Percentiles rank a stretch among this genome's conserved stretches.
Conservation (phyloP, 2,888 invertebrate genomes). For the Pandemis corylana region DNA sequence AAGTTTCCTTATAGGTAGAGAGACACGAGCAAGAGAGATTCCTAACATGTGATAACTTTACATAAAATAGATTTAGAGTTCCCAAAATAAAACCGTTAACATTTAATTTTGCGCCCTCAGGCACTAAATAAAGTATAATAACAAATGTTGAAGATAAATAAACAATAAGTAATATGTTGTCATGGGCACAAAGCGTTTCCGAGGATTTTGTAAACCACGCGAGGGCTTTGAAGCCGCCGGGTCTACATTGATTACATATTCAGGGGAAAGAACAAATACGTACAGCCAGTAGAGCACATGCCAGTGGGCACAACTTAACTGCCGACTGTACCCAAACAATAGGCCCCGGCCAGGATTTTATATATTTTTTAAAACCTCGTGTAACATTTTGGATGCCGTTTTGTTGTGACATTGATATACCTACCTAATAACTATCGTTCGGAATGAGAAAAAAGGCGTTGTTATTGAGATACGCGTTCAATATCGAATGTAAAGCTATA, state of each 20-base stretch:
- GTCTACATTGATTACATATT: conserved; percentile 27
- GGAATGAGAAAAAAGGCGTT: not conserved
- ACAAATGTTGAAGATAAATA: conserved; percentile 5
- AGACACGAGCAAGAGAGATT: too few species aligned
- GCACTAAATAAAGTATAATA: not conserved
- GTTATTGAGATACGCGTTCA: not conserved
- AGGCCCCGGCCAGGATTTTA: not conserved
- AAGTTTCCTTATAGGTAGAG: too few species aligned
- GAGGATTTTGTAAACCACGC: conserved; percentile 16
- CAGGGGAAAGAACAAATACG: conserved; percentile 24
- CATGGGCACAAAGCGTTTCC: conserved; percentile 17
- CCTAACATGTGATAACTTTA: too few species aligned
- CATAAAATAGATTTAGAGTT: not conserved
- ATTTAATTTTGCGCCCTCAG: not conserved
- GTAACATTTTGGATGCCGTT: not conserved
- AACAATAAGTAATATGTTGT: conserved; percentile 21
- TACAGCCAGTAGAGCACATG: not conserved
- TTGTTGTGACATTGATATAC: not conserved
- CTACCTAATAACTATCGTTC: not conserved
- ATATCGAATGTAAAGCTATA: not conserved
- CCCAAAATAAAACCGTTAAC: not conserved
- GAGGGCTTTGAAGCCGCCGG: conserved; percentile 3
- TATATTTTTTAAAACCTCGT: not conserved
- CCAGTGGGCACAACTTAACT: not conserved
- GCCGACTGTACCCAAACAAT: conserved; percentile 5